Base-by-base conservation (phyloP, 2,113 vertebrate genomes). In the Lepidothrix coronata region DNA sequence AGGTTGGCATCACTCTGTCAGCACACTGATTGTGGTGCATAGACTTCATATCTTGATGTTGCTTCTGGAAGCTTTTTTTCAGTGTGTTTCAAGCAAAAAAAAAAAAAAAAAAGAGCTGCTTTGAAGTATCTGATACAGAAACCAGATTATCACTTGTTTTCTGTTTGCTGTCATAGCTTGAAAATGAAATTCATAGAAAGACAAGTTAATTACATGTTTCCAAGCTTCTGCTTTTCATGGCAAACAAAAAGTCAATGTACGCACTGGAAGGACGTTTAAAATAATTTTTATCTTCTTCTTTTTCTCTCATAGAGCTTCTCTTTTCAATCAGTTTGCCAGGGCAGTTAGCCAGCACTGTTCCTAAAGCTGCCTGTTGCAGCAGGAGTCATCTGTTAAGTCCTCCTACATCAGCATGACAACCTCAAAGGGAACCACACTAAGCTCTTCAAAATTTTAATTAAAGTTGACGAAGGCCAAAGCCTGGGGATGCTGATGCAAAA, bases 381-480 rank as follows among this genome's bases (percentile, higher is more conserved):
- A 68, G 72, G 22, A 73, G 3, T 39, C 63, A 28, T 84, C 43
- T 93, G 58, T 92, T 35, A 35, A 49, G 35, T 49, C 73, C 37
- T 79, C 49, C 6, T 13, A 43, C 28, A 41, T 48, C 75, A 93
- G 6, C 55, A 93, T 24, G 85, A 79, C 3, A 23, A 9, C 39
- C 77, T 80, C 51, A n/a, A 86, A 44, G 37, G 39, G 28, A 95
- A 61, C 61, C 19, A 30, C 30, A 23, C 12, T 65, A 61, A 85
- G 43, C 37, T 91, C 91, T 94, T 95, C 37, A 95, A 97, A 97
- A 67, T 88, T 51, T 77, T 73, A 85, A 96, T 95, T 88, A 72
- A 85, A 88, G 22, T 79, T 91, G 57, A 72, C 90, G 88, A 91
- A 48, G 63, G 67, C 76, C 86, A 87, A 89, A 87, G 65, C 48